Evolutionary conservation across 2,888 invertebrate species (phyloP).

Genomic region (Erannis defoliaria): DNA sequence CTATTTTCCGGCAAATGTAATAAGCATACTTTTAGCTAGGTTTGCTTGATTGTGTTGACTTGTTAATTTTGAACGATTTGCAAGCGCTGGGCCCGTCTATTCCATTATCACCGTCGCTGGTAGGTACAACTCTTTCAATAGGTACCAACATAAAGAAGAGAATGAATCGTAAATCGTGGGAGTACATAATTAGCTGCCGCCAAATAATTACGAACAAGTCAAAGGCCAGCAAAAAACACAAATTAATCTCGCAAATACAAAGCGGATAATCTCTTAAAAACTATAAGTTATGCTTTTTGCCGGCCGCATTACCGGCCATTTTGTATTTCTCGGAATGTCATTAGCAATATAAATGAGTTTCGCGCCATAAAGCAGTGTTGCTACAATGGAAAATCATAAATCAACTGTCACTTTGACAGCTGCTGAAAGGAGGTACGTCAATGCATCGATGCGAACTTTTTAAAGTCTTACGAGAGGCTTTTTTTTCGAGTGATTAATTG

Average conservation of each 20-base stretch:
- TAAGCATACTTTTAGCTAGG: no score
- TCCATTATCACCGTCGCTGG: conserved; percentile 6
- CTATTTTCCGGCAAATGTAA: no score
- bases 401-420: conserved; percentile 82
- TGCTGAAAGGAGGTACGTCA: conserved; percentile 81
- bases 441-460: conserved; percentile 83
- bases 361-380: conserved; percentile 81
- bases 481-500: conserved; percentile 77
- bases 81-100: no score
- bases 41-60: no score
- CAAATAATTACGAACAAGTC: conserved; percentile 48
- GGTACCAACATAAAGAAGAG: conserved; percentile 24
- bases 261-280: conserved; percentile 56
- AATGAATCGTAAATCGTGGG: conserved; percentile 31
- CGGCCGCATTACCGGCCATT: conserved; percentile 67
- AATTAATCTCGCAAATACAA: conserved; percentile 62
- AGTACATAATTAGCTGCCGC: conserved; percentile 36
- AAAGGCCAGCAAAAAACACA: conserved; percentile 54
- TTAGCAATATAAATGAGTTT: conserved; percentile 81
- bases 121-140: conserved; percentile 25
- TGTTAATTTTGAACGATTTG: no score
- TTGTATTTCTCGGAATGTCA: conserved; percentile 79
- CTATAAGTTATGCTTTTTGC: conserved; percentile 59
- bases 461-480: conserved; percentile 64
- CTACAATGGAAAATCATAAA: conserved; percentile 83